A percentile compares a stretch with the other conserved stretches of the same genome.
Conservation (phyloP, 2,888 invertebrate genomes). For the Notocelia uddmanniana region DNA sequence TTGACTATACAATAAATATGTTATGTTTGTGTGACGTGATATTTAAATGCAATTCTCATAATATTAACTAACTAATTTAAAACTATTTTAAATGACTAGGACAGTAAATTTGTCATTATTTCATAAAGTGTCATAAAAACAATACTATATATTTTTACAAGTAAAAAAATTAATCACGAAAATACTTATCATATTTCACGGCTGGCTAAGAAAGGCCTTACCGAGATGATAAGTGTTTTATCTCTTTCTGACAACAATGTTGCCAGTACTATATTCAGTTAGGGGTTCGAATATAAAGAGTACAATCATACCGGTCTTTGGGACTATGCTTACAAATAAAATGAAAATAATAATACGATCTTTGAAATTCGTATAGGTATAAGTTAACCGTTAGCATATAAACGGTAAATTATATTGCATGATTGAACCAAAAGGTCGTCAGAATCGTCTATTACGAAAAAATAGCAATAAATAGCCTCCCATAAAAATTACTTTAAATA, state of each 20-base stretch:
- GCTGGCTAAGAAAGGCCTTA: neutral
- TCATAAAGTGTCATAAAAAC: slow-evolving; percentile 22
- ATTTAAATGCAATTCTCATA: slow-evolving; percentile 39
- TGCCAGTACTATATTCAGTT: neutral
- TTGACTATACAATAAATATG: slow-evolving; percentile 1
- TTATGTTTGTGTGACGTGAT: slow-evolving; percentile 2
- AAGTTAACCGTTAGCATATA: neutral
- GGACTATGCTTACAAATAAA: neutral
- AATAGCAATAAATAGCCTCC: slow-evolving; percentile 15
- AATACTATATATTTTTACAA: slow-evolving; percentile 26
- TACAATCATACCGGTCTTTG: neutral
- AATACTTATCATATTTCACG: neutral
- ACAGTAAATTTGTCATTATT: slow-evolving; percentile 43
- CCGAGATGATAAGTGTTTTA: slow-evolving; percentile 35
- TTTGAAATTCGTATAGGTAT: neutral
- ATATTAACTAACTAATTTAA: slow-evolving; percentile 38
- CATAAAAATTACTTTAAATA: neutral
- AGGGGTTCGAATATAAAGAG: neutral
- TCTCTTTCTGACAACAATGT: neutral
- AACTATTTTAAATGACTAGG: slow-evolving; percentile 54
- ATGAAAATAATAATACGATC: neutral
- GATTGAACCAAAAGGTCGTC: neutral
- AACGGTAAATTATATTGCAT: neutral
- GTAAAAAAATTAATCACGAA: slow-evolving; percentile 4
- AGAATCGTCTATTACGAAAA: neutral